Base-by-base conservation (phyloP, 1,140 invertebrate genomes). In the Drosophila pseudoobscura region DNA sequence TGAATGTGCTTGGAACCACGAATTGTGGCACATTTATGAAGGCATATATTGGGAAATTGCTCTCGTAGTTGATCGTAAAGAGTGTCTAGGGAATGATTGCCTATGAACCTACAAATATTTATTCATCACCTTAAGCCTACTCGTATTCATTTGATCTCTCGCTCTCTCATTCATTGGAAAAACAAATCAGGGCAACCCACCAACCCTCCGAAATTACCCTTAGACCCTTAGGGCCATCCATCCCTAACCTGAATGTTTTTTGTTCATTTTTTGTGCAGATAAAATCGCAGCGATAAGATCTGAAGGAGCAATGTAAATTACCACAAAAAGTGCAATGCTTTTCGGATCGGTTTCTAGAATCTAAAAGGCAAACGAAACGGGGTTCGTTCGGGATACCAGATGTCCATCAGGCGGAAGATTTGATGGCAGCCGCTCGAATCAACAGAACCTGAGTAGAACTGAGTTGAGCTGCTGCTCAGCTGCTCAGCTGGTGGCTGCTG, bases 231-330 rank as follows among this genome's bases (percentile, higher is more conserved):
- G 11, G 49, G 20, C 49, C 35, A 39, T 11, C 1, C 4, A 3
- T 39, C 9, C 49, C 50, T 31, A 35, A 11, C 41, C 49, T 17
- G 61, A 56, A 49, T 43, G 53, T 35, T 49, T 49, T 58, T 22
- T 13, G 11, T 11, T 13, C 20, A 13, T 22, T 20, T 44, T 47
- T 49, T 24, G 24, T 15, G 11, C 2, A 45, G 69, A 61, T 72
- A 72, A 35, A 29, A 72, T 72, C 68, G 9, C 31, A 2, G 39
- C 39, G 79, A 83, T 82, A 71, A 62, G 64, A 68, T 59, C 56
- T 43, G 20, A 43, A 26, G 20, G 22, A 64, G 35, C 78, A 82
- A 82, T 82, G 79, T 82, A 82, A 82, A 82, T 82, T 82, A 82
- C 78, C 79, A 82, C 78, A 82, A 82, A 82, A 74, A 61, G 62